These are phyloP conservation scores for Cephonodes hylas DNA, from an alignment of 2,888 invertebrate genomes.

Conservation along the genomic window DNA sequence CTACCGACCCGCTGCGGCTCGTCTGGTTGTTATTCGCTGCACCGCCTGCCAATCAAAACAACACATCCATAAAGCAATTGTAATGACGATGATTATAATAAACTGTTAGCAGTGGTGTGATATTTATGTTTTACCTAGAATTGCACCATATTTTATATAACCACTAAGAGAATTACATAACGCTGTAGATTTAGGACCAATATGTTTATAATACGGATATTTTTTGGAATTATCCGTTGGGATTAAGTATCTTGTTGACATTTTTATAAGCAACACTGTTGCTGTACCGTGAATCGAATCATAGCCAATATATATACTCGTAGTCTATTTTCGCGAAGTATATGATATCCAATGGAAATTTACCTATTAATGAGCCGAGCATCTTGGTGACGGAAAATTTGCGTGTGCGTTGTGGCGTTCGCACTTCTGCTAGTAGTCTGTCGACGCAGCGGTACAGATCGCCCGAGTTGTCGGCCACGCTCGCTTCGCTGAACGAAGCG, in stretches of 20 bases:
- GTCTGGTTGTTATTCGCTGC: slow-evolving; percentile 58
- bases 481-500: slow-evolving; percentile 90
- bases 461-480: slow-evolving; percentile 89
- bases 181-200: too few species aligned
- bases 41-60: slow-evolving; percentile 47
- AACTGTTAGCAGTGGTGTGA: too few species aligned
- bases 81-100: too few species aligned
- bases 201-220: too few species aligned
- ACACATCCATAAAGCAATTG: neutral
- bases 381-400: slow-evolving; percentile 90
- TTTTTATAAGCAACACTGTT: neutral
- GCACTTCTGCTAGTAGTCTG: slow-evolving; percentile 84
- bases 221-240: too few species aligned
- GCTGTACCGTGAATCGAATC: neutral
- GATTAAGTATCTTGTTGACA: too few species aligned
- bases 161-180: too few species aligned
- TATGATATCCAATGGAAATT: slow-evolving; percentile 14
- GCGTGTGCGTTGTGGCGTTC: slow-evolving; percentile 83
- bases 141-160: too few species aligned
- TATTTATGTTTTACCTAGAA: too few species aligned
- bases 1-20: slow-evolving; percentile 69
- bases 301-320: neutral
- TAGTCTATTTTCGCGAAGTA: neutral
- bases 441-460: slow-evolving; percentile 88
- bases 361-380: slow-evolving; percentile 87